phyloP scores from a whole-genome alignment of 2,113 vertebrate species.

The Salvelinus fontinalis region DNA sequence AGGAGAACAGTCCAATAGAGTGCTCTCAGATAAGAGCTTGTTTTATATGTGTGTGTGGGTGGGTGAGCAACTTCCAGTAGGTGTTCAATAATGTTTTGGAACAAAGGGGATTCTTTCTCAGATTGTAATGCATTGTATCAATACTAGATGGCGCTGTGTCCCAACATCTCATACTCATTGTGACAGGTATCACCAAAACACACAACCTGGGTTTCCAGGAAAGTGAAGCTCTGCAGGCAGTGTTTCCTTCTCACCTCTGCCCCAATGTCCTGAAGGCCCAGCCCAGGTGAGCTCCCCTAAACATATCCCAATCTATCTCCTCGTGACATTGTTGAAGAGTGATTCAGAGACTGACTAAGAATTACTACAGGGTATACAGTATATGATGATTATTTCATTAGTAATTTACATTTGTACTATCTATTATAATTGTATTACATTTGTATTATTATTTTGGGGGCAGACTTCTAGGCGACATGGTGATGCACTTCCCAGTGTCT shows the following conservation, averaged over 20 bases:
- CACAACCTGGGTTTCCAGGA: constrained; percentile 86
- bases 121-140: constrained; percentile 20
- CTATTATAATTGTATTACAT: neutral
- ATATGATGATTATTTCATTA: neutral
- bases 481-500: constrained; percentile 82
- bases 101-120: neutral
- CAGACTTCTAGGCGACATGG: constrained; percentile 76
- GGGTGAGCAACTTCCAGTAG: neutral
- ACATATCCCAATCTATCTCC: neutral
- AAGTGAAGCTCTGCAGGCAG: constrained; percentile 84
- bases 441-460: neutral
- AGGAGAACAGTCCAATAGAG: no score
- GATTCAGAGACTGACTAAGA: neutral
- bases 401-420: neutral
- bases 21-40: no score
- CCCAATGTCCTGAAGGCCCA: constrained; percentile 84
- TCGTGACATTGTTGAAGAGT: neutral
- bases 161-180: constrained; percentile 26
- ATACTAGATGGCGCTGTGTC: constrained; percentile 56
- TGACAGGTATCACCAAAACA: constrained; percentile 87
- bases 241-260: constrained; percentile 83
- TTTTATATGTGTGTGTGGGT: no score
- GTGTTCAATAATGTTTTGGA: neutral
- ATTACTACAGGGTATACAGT: neutral
- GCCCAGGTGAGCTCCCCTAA: constrained; percentile 78